Evolutionary conservation across 2,113 vertebrate genomes (phyloP).

Genomic region (Procapra przewalskii): DNA sequence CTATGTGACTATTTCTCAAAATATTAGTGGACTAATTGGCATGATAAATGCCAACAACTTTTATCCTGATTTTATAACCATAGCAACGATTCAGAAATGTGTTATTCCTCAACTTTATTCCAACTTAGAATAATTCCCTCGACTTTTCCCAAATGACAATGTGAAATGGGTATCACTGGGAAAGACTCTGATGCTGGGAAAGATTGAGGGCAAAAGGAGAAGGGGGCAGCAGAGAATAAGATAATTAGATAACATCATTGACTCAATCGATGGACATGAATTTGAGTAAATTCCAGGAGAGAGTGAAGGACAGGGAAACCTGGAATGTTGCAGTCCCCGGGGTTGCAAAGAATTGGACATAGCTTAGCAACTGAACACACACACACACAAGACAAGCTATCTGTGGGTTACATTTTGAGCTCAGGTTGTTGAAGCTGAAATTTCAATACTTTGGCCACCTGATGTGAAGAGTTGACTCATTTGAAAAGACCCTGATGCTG

Average conservation of each 20-base stretch:
- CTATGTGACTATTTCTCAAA: conserved; percentile 19
- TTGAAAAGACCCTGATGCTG: not conserved
- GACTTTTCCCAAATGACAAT: not conserved
- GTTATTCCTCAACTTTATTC: conserved; percentile 11
- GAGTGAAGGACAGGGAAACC: not conserved
- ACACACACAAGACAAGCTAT: not conserved
- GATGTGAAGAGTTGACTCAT: not conserved
- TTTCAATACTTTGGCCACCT: not conserved
- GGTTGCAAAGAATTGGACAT: not conserved
- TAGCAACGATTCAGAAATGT: not conserved
- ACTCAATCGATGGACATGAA: not conserved
- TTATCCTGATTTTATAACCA: conserved; percentile 4
- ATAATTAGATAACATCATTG: not conserved
- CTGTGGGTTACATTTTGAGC: not conserved
- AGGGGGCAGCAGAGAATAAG: not conserved
- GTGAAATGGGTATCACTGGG: not conserved
- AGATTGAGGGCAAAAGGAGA: not conserved
- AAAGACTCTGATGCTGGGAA: not conserved
- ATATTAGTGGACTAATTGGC: not conserved
- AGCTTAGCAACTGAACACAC: not conserved
- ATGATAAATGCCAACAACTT: not conserved
- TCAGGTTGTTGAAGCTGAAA: not conserved
- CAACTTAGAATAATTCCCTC: not conserved
- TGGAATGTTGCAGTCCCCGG: not conserved
- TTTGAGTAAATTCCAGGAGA: not conserved